A percentile compares a stretch with the other conserved stretches of the same genome.
Evolutionary conservation across 1,140 invertebrate species (phyloP).

Genomic region (Daktulosphaira vitifoliae): DNA sequence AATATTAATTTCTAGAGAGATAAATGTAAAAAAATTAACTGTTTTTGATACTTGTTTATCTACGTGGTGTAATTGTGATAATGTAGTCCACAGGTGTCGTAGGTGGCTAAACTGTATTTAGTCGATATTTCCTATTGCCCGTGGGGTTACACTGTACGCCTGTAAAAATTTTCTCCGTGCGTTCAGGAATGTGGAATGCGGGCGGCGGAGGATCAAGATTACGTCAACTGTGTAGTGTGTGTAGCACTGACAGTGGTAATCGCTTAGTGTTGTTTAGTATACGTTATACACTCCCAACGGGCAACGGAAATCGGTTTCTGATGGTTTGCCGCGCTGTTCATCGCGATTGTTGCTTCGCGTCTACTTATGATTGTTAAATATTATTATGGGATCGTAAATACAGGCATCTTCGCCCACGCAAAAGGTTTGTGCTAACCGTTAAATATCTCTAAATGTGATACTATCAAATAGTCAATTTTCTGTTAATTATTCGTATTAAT

Average conservation of each 20-base stretch:
- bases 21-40: too few species aligned
- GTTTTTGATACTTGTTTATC: conserved; percentile 5
- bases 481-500: too few species aligned
- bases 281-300: neutral
- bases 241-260: too few species aligned
- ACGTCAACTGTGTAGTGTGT: neutral
- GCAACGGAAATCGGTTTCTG: neutral
- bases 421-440: neutral
- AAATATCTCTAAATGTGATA: neutral
- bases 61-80: neutral
- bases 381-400: neutral
- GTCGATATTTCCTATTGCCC: too few species aligned
- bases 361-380: too few species aligned
- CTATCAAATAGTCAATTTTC: too few species aligned
- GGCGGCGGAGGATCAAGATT: neutral
- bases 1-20: too few species aligned
- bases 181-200: conserved; percentile 25
- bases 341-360: neutral
- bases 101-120: too few species aligned
- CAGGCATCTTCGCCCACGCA: conserved; percentile 19
- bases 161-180: neutral
- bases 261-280: neutral
- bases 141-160: too few species aligned
- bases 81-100: too few species aligned
- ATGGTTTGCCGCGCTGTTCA: neutral